Percentiles rank a stretch among this genome's conserved stretches.
phyloP scores from a whole-genome alignment of 2,797 vertebrate genomes.

The Anguilla anguilla region DNA sequence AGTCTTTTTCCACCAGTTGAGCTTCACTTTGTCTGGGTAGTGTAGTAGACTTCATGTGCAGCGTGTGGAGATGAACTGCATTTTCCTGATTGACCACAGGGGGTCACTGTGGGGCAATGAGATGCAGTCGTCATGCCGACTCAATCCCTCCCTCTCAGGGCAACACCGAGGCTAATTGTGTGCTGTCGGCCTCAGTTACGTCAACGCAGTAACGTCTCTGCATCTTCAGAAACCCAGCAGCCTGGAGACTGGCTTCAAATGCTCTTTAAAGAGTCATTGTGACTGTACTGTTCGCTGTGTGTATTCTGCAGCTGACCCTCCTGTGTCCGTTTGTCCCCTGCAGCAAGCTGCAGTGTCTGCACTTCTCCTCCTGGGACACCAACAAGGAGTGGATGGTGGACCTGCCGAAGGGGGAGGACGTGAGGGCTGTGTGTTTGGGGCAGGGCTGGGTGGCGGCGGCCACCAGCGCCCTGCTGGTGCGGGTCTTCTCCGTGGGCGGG shows the following conservation, averaged over 20 bases:
- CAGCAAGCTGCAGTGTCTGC: conserved; percentile 95
- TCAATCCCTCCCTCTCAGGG: background rate
- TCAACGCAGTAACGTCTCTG: too few species aligned
- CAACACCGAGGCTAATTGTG: background rate
- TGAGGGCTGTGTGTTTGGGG: conserved; percentile 85
- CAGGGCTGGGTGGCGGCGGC: conserved; percentile 89
- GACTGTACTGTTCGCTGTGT: background rate
- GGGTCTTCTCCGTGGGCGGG: conserved; percentile 87
- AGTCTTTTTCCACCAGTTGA: conserved; percentile 26
- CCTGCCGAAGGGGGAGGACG: conserved; percentile 83
- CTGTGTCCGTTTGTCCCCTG: background rate
- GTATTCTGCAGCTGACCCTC: background rate
- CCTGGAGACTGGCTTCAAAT: background rate
- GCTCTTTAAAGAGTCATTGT: background rate
- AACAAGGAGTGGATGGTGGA: conserved; percentile 97
- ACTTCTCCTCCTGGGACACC: conserved; percentile 94
- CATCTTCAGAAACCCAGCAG: too few species aligned
- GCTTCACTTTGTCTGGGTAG: background rate
- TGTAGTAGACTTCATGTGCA: background rate
- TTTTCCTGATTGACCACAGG: background rate
- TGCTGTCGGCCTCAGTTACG: too few species aligned
- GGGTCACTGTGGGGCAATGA: background rate
- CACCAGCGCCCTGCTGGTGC: conserved; percentile 78
- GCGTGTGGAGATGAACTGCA: background rate
- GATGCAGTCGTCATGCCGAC: background rate